Percentiles rank a stretch among this genome's conserved stretches.
phyloP scores from a whole-genome alignment of 2,797 vertebrate genomes.

The Synaphobranchus kaupii region DNA sequence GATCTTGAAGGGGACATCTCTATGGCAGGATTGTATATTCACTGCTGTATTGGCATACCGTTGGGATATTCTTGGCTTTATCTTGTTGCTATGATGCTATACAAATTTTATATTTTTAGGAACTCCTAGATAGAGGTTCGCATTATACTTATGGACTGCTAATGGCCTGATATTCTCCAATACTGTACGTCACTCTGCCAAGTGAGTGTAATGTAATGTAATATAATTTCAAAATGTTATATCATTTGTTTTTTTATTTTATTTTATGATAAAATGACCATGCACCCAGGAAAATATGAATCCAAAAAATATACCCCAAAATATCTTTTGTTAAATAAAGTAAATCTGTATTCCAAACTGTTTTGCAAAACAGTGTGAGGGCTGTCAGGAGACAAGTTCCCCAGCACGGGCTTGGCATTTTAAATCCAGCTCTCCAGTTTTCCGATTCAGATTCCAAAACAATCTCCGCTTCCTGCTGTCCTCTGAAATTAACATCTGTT shows the following conservation, averaged over 20 bases:
- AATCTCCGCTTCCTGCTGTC: conserved; percentile 51
- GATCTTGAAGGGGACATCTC: too few relatives aligned
- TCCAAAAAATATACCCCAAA: neutral
- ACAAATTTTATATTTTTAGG: too few relatives aligned
- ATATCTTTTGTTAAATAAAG: neutral
- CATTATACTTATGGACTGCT: too few relatives aligned
- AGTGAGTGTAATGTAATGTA: neutral
- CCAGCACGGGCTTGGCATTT: conserved; percentile 41
- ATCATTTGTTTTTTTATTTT: neutral
- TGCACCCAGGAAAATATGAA: neutral
- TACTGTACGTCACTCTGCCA: too few relatives aligned
- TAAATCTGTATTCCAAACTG: neutral
- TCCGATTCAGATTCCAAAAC: conserved; percentile 4
- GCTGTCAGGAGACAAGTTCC: conserved; percentile 1
- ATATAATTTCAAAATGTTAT: neutral
- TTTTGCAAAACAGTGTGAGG: neutral
- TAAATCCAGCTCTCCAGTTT: conserved; percentile 53
- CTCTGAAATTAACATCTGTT: conserved; percentile 69
- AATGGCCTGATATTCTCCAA: too few relatives aligned
- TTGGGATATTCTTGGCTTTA: too few relatives aligned
- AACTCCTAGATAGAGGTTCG: too few relatives aligned
- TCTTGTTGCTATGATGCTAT: too few relatives aligned
- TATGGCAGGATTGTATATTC: too few relatives aligned
- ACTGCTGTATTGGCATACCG: too few relatives aligned
- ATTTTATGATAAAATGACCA: neutral